Conservation (phyloP, 1,140 invertebrate species). For the Drosophila pectinifera region DNA sequence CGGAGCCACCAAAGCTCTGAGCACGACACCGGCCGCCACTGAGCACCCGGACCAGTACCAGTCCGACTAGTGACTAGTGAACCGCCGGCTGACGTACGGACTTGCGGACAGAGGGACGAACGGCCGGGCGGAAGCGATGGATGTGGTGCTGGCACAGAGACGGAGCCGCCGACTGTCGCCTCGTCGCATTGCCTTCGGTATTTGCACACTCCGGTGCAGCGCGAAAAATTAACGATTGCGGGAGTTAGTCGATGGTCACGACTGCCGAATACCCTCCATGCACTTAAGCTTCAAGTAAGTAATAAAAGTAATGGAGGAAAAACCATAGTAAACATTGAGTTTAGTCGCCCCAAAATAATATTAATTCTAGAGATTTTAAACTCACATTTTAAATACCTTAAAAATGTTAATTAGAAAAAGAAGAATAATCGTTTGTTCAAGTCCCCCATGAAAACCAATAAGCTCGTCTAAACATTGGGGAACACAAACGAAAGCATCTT, state of each 20-base stretch:
- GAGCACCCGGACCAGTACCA: conserved; percentile 17
- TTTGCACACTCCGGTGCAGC: conserved; percentile 69
- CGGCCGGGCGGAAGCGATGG: conserved; percentile 26
- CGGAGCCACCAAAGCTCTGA: conserved; percentile 38
- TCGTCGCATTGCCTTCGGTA: conserved; percentile 33
- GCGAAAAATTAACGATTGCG: conserved; percentile 24
- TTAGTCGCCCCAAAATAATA: background rate
- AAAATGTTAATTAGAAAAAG: background rate
- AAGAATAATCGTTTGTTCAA: background rate
- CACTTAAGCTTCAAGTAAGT: too few species aligned
- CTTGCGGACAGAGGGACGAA: conserved; percentile 7
- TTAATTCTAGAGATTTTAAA: too few species aligned
- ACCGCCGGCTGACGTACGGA: conserved; percentile 12
- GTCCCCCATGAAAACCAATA: conserved; percentile 10
- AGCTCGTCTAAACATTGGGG: conserved; percentile 1
- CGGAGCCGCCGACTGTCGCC: conserved; percentile 28
- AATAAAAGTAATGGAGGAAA: too few species aligned
- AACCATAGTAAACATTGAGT: too few species aligned
- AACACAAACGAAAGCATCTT: conserved; percentile 38
- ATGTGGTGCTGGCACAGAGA: conserved; percentile 41
- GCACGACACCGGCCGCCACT: conserved; percentile 26
- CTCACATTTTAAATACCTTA: too few species aligned
- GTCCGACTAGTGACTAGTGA: conserved; percentile 27
- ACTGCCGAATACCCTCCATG: conserved; percentile 21
- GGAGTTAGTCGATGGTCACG: background rate